Percentiles rank a stretch among this genome's conserved stretches.
These are phyloP conservation scores for Hirudo medicinalis DNA, from an alignment of 1,140 invertebrate genomes.

Conservation along the genomic window DNA sequence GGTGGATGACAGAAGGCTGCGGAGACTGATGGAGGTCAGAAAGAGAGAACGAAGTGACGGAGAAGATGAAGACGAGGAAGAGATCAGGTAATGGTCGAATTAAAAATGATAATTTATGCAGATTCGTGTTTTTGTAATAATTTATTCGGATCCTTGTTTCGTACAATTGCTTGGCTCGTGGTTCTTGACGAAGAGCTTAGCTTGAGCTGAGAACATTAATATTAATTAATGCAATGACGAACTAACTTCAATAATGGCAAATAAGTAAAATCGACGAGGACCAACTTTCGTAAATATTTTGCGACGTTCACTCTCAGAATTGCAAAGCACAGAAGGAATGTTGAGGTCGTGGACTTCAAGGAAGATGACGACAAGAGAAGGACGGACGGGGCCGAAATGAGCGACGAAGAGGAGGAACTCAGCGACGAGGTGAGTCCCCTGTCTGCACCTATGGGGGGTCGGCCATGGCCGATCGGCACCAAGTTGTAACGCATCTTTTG, in stretches of 20 bases:
- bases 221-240: too few relatives aligned
- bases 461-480: background rate
- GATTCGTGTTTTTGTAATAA: too few relatives aligned
- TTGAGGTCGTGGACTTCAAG: background rate
- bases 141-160: too few relatives aligned
- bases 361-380: background rate
- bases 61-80: slow-evolving; percentile 14
- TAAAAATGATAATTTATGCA: background rate
- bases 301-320: background rate
- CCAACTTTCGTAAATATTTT: background rate
- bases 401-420: slow-evolving; percentile 33
- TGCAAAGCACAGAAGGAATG: background rate
- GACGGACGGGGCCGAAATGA: slow-evolving; percentile 8
- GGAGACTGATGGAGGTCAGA: background rate
- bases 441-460: slow-evolving; percentile 5
- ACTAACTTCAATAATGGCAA: background rate
- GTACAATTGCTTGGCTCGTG: too few relatives aligned
- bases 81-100: background rate
- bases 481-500: slow-evolving; percentile 5
- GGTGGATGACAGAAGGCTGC: background rate
- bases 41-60: slow-evolving; percentile 9
- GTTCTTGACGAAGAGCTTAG: too few relatives aligned
- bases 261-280: background rate
- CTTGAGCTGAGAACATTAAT: too few relatives aligned
- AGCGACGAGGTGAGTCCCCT: slow-evolving; percentile 32